phyloP scores from a whole-genome alignment of 2,113 vertebrate genomes.

The Scatophagus argus region DNA sequence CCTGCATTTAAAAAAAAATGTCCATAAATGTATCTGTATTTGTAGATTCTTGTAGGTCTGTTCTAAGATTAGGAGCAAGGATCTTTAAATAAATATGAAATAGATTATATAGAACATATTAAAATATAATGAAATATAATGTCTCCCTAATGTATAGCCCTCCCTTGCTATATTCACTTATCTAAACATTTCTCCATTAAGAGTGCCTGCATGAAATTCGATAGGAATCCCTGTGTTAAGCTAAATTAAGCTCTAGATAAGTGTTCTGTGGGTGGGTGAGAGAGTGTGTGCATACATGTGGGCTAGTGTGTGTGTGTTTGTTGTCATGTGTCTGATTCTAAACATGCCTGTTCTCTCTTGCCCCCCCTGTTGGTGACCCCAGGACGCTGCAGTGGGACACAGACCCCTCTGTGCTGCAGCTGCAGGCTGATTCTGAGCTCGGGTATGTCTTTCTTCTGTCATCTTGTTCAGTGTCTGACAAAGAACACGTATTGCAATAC shows the following conservation, averaged over 20 bases:
- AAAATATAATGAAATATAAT: conserved; percentile 17
- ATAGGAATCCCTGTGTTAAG: conserved; percentile 16
- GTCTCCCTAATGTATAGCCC: conserved; percentile 28
- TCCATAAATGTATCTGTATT: not conserved
- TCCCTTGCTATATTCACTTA: conserved; percentile 12
- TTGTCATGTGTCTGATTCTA: conserved; percentile 65
- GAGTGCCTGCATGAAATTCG: conserved; percentile 47
- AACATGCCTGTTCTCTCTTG: conserved; percentile 86
- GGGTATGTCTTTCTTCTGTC: conserved; percentile 90
- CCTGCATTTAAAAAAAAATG: not conserved
- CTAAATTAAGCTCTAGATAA: conserved; percentile 42
- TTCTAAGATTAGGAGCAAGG: not conserved
- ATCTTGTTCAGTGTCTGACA: conserved; percentile 24
- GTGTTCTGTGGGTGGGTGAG: conserved; percentile 22
- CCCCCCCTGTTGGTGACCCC: conserved; percentile 83
- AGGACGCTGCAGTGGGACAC: conserved; percentile 99
- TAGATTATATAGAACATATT: not conserved
- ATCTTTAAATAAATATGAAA: conserved; percentile 3
- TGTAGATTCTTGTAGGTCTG: conserved; percentile 10
- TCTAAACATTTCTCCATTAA: conserved; percentile 26
- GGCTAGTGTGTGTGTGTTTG: conserved; percentile 24
- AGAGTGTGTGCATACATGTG: not conserved
- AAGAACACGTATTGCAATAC: not conserved
- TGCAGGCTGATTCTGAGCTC: conserved; percentile 97
- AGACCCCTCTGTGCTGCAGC: conserved; percentile 98